Percentiles rank a stretch among this genome's conserved stretches.
These are phyloP conservation scores for Digitonthophagus gazella DNA, from an alignment of 2,888 invertebrate genomes.

Conservation along the genomic window DNA sequence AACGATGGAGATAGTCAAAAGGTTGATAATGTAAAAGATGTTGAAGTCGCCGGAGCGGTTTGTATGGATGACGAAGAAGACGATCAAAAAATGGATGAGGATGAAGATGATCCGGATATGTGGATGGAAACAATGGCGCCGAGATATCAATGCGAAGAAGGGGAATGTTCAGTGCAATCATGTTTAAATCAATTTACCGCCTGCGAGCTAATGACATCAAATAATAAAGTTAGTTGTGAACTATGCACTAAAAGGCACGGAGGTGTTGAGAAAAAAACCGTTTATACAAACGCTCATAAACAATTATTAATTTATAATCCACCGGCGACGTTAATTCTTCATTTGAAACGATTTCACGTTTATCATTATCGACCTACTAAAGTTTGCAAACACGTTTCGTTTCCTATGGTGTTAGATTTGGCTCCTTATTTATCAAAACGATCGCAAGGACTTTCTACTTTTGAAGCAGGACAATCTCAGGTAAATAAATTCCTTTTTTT, in stretches of 20 bases:
- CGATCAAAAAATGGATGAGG: slow-evolving; percentile 48
- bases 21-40: slow-evolving; percentile 28
- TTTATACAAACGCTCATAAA: slow-evolving; percentile 79
- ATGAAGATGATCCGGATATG: slow-evolving; percentile 39
- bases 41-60: slow-evolving; percentile 31
- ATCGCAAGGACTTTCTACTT: slow-evolving; percentile 58
- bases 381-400: slow-evolving; percentile 81
- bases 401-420: slow-evolving; percentile 81
- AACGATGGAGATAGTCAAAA: slow-evolving; percentile 45
- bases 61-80: slow-evolving; percentile 38
- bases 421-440: slow-evolving; percentile 83
- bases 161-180: slow-evolving; percentile 81
- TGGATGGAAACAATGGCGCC: slow-evolving; percentile 53
- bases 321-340: slow-evolving; percentile 91
- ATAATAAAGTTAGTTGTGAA: slow-evolving; percentile 92
- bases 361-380: slow-evolving; percentile 63
- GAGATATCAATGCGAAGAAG: slow-evolving; percentile 71
- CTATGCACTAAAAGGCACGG: slow-evolving; percentile 77
- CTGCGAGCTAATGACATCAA: slow-evolving; percentile 84
- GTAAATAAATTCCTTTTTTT: slow-evolving; percentile 22
- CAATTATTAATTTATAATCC: slow-evolving; percentile 85
- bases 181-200: slow-evolving; percentile 92
- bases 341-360: slow-evolving; percentile 89
- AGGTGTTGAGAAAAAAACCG: slow-evolving; percentile 67
- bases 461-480: slow-evolving; percentile 45